These are phyloP conservation scores for Henricia sp. DNA, from an alignment of 53 echinoderm and acorn worm genomes.

Conservation along the genomic window DNA sequence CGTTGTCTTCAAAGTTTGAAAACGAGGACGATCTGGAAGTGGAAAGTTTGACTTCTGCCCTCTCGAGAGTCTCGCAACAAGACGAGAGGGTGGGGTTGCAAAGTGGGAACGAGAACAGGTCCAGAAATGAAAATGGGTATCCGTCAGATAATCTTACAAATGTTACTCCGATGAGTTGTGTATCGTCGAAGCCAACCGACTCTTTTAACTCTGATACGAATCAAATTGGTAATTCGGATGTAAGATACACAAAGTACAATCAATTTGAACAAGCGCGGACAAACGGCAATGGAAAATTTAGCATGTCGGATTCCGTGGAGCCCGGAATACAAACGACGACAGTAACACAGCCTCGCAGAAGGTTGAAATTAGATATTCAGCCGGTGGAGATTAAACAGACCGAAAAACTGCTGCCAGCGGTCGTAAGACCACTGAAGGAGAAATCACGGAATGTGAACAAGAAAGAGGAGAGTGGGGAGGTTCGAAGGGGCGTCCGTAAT, in stretches of 20 bases:
- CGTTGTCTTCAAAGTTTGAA: constrained; percentile 10
- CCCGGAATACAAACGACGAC: background rate
- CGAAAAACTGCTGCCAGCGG: constrained; percentile 87
- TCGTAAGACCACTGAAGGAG: constrained; percentile 82
- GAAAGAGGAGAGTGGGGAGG: constrained; percentile 85
- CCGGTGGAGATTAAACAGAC: constrained; percentile 71
- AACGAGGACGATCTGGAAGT: constrained; percentile 88
- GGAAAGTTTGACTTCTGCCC: constrained; percentile 82
- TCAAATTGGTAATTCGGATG: background rate
- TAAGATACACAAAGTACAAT: background rate
- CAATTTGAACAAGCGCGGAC: constrained; percentile 5
- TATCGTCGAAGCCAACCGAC: constrained; percentile 37
- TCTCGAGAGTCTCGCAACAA: constrained; percentile 66
- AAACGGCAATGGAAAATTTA: constrained; percentile 7
- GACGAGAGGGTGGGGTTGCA: constrained; percentile 15
- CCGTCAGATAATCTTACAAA: constrained; percentile 35
- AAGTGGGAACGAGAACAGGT: constrained; percentile 11
- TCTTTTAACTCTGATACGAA: background rate
- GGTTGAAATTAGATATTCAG: constrained; percentile 80
- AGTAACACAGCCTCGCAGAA: constrained; percentile 50
- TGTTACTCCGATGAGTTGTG: constrained; percentile 61
- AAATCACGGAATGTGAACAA: constrained; percentile 75
- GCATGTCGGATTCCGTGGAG: background rate
- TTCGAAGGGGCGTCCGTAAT: constrained; percentile 46
- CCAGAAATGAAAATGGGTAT: constrained; percentile 27